Evolutionary conservation across 2,113 vertebrate species (phyloP), one percentile per base, ranked within the genome.

Genomic region (Climacteris rufus): DNA sequence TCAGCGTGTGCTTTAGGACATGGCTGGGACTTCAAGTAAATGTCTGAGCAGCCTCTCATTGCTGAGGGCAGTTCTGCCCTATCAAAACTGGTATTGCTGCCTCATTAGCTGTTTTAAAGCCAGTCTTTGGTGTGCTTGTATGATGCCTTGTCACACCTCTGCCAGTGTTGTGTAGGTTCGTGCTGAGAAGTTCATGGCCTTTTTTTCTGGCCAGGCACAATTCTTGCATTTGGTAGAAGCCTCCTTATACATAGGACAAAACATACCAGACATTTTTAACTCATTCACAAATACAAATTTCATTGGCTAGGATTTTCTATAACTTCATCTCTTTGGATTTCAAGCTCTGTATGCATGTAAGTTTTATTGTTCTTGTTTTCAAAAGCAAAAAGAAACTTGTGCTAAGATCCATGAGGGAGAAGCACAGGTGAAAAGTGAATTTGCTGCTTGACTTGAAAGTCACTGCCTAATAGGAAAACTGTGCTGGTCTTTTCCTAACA

Each of bases 271-370:
- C 7, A 22, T 40, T 80, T 88, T 40, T 45, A 72, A 80, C 15
- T 72, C 30, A 1, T 40, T 56, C 30, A 76, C 27, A 40, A 79
- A 64, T 80, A 28, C 25, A 44, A 13, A n/a, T 69, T 64, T 56
- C 13, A 37, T 64, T 61, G 42, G 12, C 30, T 83, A 59, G 31
- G 42, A 54, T 35, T 66, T 95, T 28, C 22, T 86, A 0, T 61
- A 11, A 54, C 33, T 87, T 87, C 23, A 53, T 65, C 22, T 74
- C n/a, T 59, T 45, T 13, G 11, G 18, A 47, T 59, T 27, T 90
- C 0, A 0, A 64, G 37, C 37, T 77, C 28, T 37, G 13, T 47
- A 40, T 7, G 0, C 15, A 11, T 6, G 0, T 17, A 31, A 75
- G n/a, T 81, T 83, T 72, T 69, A 50, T 54, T 72, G 24, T 60